Base-by-base conservation (phyloP, 2,113 vertebrate genomes). In the Pseudolaguvia tuberculata region DNA sequence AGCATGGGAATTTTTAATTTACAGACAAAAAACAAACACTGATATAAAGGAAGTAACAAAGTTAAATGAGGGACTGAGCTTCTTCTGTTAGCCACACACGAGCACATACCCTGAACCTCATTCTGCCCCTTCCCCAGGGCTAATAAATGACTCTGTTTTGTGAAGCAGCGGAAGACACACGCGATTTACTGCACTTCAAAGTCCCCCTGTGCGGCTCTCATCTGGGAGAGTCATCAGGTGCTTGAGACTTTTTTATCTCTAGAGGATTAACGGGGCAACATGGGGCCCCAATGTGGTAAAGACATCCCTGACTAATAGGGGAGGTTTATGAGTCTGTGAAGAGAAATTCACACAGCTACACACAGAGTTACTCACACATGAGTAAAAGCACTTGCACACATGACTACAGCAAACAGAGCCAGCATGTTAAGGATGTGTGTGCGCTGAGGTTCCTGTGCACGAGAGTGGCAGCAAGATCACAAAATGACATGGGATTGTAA, bases 191-290 rank as follows among this genome's bases (percentile, higher is more conserved):
- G 25, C 51, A 71, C 75, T 74, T 77, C 71, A 81, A 70, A 78
- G 79, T 47, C 17, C 56, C 73, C 25, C 21, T 27, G 50, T 17
- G 35, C 51, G 12, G 52, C 72, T 51, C 53, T 70, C 80, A 81
- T 77, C 72, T 81, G 79, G 72, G 53, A 74, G 73, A 78, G 66
- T 52, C 56, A 80, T 81, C 75, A 71, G 75, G 47, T 18, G 55
- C 72, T 67, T 2, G 23, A 63, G 20, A 39, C 51, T 42, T 39
- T n/a, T 51, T 50, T 74, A 39, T 72, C 72, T 66, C 47, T 47
- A 31, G 72, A 50, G 68, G 79, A 69, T 81, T 72, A 75, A 71
- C 23, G 17, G 53, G 55, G 62, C 57, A 70, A 12, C 72, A 75
- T 66, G 55, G 59, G 67, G 59, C 52, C 66, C 70, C 55, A 68